A percentile compares a stretch with the other conserved stretches of the same genome.
phyloP scores from a whole-genome alignment of 2,888 invertebrate species.

The Nomada lathburiana region DNA sequence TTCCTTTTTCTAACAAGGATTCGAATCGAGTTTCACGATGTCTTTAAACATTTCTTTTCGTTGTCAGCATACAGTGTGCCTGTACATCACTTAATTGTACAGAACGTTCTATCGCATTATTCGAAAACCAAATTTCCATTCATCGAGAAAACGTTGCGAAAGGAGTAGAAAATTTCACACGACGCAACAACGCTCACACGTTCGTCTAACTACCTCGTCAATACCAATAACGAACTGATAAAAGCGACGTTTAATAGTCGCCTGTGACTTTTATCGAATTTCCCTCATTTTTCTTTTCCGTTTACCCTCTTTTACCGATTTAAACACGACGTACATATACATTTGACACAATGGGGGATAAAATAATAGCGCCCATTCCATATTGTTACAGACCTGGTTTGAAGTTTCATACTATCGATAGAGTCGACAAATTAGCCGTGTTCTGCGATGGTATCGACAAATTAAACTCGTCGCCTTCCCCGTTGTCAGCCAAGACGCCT shows the following conservation, averaged over 20 bases:
- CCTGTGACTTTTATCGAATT: slow-evolving; percentile 10
- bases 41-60: slow-evolving; percentile 49
- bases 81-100: slow-evolving; percentile 18
- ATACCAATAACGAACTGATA: slow-evolving; percentile 48
- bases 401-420: slow-evolving; percentile 34
- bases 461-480: slow-evolving; percentile 19
- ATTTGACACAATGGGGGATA: slow-evolving; percentile 5
- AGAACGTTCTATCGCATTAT: neutral
- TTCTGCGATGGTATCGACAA: slow-evolving; percentile 31
- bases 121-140: slow-evolving; percentile 12
- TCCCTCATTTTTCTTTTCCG: neutral
- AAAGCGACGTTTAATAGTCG: slow-evolving; percentile 20
- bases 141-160: slow-evolving; percentile 10
- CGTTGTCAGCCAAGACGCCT: slow-evolving; percentile 13
- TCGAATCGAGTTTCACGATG: slow-evolving; percentile 19
- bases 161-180: slow-evolving; percentile 1
- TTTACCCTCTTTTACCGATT: neutral
- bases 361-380: slow-evolving; percentile 30
- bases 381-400: slow-evolving; percentile 19
- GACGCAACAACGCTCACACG: slow-evolving; percentile 24
- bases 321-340: neutral
- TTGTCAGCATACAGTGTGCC: slow-evolving; percentile 59
- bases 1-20: slow-evolving; percentile 37
- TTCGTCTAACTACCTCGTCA: slow-evolving; percentile 11
- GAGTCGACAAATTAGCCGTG: slow-evolving; percentile 35